Conservation (phyloP, 2,797 vertebrate genomes). For the Babyrousa celebensis region DNA sequence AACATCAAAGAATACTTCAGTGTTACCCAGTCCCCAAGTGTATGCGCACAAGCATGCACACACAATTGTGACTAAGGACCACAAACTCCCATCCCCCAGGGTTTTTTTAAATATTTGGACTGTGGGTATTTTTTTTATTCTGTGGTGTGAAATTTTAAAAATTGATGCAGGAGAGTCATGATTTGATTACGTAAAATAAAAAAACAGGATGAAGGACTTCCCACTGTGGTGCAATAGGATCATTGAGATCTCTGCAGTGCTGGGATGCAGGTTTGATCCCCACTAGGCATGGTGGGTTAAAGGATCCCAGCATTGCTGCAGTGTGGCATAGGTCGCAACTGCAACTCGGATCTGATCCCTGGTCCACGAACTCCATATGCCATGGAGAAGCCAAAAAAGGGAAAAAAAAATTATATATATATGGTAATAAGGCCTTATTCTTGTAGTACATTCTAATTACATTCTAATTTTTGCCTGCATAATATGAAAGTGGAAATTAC, state of each 20-base stretch:
- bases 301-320: no score
- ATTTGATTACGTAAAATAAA: slow-evolving; percentile 80
- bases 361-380: no score
- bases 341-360: no score
- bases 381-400: no score
- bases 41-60: not conserved
- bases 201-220: slow-evolving; percentile 68
- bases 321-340: no score
- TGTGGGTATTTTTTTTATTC: slow-evolving; percentile 24
- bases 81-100: not conserved
- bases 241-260: no score
- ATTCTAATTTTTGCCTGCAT: slow-evolving; percentile 32
- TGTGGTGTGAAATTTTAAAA: slow-evolving; percentile 67
- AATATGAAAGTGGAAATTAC: slow-evolving; percentile 73
- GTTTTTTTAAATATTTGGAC: not conserved
- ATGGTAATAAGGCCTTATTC: slow-evolving; percentile 73
- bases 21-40: not conserved
- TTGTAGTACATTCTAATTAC: slow-evolving; percentile 43
- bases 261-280: no score
- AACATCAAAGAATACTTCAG: slow-evolving; percentile 73
- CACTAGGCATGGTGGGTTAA: no score
- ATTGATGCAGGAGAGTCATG: slow-evolving; percentile 2
- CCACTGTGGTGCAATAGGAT: no score
- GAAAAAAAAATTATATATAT: no score
- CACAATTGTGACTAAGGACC: not conserved